Evolutionary conservation across 2,888 invertebrate species (phyloP).

Genomic region (Papilio elwesi): DNA sequence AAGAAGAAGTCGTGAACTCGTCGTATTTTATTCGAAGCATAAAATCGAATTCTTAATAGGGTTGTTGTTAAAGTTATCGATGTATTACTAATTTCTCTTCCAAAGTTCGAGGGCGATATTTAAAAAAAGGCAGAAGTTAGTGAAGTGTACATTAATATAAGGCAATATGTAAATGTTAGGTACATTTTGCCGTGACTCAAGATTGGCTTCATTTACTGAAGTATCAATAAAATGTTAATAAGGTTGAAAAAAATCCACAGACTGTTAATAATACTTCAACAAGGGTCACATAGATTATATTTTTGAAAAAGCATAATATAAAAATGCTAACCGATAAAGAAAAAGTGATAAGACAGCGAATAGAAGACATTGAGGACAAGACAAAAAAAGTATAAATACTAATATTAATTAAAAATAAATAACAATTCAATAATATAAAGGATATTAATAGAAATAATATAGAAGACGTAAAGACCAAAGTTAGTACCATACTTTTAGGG

Average conservation of each 20-base stretch:
- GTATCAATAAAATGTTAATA: constrained; percentile 11
- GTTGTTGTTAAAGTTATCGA: constrained; percentile 26
- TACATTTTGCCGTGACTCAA: constrained; percentile 7
- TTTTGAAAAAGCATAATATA: background rate
- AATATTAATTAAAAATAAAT: too few species aligned
- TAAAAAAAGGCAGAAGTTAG: constrained; percentile 1
- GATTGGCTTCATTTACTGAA: background rate
- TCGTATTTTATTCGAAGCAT: constrained; percentile 34
- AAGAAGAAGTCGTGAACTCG: constrained; percentile 23
- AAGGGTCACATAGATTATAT: background rate
- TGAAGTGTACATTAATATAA: constrained; percentile 19
- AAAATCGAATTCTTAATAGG: constrained; percentile 35
- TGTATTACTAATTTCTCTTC: constrained; percentile 23
- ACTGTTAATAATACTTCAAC: background rate
- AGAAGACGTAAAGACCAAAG: too few species aligned
- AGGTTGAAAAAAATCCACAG: background rate
- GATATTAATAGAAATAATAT: too few species aligned
- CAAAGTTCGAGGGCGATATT: constrained; percentile 18
- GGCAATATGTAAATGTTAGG: constrained; percentile 9
- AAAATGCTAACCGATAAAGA: background rate
- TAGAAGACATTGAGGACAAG: background rate
- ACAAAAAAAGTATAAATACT: background rate
- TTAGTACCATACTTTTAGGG: too few species aligned
- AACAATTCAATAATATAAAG: too few species aligned
- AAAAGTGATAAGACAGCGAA: background rate